Conservation (phyloP, 2,888 invertebrate genomes). For the Listrodromus nycthemerus region DNA sequence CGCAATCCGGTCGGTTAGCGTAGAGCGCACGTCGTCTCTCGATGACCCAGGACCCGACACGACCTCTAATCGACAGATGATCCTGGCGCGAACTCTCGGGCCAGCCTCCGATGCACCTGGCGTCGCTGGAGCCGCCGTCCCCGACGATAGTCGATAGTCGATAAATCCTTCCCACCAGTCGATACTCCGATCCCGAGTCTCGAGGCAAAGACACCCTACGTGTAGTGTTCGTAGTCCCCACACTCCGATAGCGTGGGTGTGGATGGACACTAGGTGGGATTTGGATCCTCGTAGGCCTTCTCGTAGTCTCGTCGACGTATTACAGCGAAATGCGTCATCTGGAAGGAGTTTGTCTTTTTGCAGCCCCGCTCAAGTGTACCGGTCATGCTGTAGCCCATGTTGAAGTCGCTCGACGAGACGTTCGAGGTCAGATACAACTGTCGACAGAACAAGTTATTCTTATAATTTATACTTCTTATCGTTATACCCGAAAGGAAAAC, state of each 20-base stretch:
- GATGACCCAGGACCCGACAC: neutral
- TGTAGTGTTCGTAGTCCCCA: slow-evolving; percentile 82
- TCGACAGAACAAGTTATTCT: slow-evolving; percentile 57
- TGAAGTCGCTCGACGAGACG: slow-evolving; percentile 94
- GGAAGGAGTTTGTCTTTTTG: slow-evolving; percentile 91
- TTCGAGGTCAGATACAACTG: slow-evolving; percentile 93
- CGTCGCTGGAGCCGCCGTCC: neutral
- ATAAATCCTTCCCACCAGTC: slow-evolving; percentile 3
- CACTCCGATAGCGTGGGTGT: slow-evolving; percentile 83
- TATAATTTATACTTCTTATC: slow-evolving; percentile 17
- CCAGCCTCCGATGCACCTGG: slow-evolving; percentile 10
- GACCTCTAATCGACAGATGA: slow-evolving; percentile 3
- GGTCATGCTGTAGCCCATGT: slow-evolving; percentile 96
- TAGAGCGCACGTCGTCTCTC: slow-evolving; percentile 3
- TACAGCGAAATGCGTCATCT: slow-evolving; percentile 95
- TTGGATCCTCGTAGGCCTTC: slow-evolving; percentile 84
- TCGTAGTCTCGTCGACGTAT: slow-evolving; percentile 92
- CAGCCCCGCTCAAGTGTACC: slow-evolving; percentile 93
- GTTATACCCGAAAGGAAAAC: neutral
- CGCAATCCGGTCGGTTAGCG: neutral
- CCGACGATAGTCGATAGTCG: neutral
- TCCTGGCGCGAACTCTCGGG: neutral
- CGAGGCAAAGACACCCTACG: slow-evolving; percentile 73
- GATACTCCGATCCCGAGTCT: slow-evolving; percentile 37
- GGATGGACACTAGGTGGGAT: slow-evolving; percentile 84